A percentile compares a stretch with the other conserved stretches of the same genome.
Conservation (phyloP, 2,888 invertebrate species). For the Zonitis immaculata region DNA sequence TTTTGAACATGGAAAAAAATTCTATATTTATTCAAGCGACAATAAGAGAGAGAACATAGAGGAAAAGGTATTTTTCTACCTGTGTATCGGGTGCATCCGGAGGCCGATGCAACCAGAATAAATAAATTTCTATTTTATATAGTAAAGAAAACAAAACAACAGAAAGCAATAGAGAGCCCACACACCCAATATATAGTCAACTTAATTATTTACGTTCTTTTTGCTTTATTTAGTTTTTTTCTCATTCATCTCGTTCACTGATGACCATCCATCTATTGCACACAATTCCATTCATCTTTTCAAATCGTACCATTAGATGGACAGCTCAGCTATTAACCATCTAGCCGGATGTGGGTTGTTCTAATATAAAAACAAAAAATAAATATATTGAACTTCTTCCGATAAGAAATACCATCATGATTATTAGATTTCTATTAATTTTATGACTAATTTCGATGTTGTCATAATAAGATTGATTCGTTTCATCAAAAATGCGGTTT, state of each 20-base stretch:
- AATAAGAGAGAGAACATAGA: not conserved
- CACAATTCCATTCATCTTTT: conserved; percentile 26
- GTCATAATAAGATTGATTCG: not conserved
- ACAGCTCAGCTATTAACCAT: conserved; percentile 23
- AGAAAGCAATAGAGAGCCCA: no score
- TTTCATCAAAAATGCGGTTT: conserved; percentile 12
- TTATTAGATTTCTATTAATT: no score
- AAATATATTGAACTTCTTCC: not conserved
- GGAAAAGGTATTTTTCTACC: conserved; percentile 25
- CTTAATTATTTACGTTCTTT: conserved; percentile 25
- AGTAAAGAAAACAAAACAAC: conserved; percentile 19
- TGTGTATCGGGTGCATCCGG: conserved; percentile 26
- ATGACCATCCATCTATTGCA: not conserved
- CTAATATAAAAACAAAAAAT: not conserved
- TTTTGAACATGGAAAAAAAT: not conserved
- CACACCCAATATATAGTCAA: conserved; percentile 14
- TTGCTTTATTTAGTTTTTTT: no score
- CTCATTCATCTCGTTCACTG: not conserved
- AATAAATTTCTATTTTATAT: conserved; percentile 8
- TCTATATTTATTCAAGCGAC: no score
- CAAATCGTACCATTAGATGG: conserved; percentile 27
- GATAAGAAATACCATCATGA: no score
- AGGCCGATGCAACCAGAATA: conserved; percentile 18
- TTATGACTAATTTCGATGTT: not conserved
- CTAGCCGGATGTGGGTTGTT: conserved; percentile 9